Conservation (phyloP, 64 coral and sea anemone species). For the Montipora foliosa region DNA sequence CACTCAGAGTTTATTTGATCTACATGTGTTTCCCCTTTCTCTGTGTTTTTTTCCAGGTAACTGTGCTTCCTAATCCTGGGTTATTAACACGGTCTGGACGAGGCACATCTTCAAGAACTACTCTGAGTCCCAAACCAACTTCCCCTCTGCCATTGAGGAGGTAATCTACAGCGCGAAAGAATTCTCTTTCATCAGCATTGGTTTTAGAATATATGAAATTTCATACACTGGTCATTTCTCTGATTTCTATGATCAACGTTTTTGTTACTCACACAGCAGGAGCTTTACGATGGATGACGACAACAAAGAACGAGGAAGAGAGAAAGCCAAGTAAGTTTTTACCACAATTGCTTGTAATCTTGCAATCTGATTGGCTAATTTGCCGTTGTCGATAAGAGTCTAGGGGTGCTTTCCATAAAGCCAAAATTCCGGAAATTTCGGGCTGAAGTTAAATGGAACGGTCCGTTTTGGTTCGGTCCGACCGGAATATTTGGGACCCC, state of each 20-base stretch:
- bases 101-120: background rate
- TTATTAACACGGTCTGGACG: slow-evolving; percentile 39
- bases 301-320: slow-evolving; percentile 1
- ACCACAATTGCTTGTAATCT: too few relatives aligned
- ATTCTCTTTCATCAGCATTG: too few relatives aligned
- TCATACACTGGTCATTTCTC: background rate
- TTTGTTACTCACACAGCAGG: slow-evolving; percentile 8
- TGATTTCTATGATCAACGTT: background rate
- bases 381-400: too few relatives aligned
- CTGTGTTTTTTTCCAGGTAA: background rate
- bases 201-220: background rate
- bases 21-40: background rate
- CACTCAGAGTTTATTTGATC: too few relatives aligned
- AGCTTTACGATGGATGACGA: slow-evolving; percentile 55
- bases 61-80: slow-evolving; percentile 58
- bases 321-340: slow-evolving; percentile 5
- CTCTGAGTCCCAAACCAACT: slow-evolving; percentile 13
- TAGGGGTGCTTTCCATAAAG: too few relatives aligned
- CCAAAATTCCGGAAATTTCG: too few relatives aligned
- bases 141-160: slow-evolving; percentile 70
- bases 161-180: background rate
- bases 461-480: too few relatives aligned
- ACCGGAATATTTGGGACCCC: too few relatives aligned
- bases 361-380: too few relatives aligned
- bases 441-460: too few relatives aligned